Percentiles rank a stretch among this genome's conserved stretches.
phyloP scores from a whole-genome alignment of 1,140 invertebrate species.

The Drosophila baimaii region DNA sequence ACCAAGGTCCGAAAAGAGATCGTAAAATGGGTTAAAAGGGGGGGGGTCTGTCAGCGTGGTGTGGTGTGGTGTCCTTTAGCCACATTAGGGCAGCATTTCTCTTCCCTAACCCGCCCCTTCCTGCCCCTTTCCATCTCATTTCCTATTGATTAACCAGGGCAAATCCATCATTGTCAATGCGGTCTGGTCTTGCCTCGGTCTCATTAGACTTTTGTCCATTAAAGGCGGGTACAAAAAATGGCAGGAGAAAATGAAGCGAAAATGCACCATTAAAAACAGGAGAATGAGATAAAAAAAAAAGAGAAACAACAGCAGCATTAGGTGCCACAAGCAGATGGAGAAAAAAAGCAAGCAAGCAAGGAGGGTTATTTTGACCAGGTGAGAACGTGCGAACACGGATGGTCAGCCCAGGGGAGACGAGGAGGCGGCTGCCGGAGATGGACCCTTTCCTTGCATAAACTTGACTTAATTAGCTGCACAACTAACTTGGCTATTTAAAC shows the following conservation, averaged over 20 bases:
- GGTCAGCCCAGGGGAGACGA: conserved; percentile 1
- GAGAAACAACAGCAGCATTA: conserved; percentile 44
- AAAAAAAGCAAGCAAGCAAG: neutral
- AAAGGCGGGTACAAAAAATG: neutral
- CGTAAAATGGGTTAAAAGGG: neutral
- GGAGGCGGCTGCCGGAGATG: conserved; percentile 5
- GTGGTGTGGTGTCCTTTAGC: neutral
- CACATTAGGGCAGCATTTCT: conserved; percentile 12
- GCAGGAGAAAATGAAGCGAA: conserved; percentile 1
- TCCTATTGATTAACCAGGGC: conserved; percentile 75
- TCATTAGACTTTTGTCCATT: conserved; percentile 40
- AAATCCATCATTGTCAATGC: conserved; percentile 80
- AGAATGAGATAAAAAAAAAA: conserved; percentile 23
- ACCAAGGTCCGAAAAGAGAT: neutral
- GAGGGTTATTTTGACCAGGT: conserved; percentile 29
- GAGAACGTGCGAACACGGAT: conserved; percentile 47
- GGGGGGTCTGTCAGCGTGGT: neutral
- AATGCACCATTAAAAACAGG: conserved; percentile 30
- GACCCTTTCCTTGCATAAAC: conserved; percentile 69
- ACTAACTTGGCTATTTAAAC: conserved; percentile 79
- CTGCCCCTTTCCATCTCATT: conserved; percentile 47
- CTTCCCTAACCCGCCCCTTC: neutral
- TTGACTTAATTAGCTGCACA: conserved; percentile 81
- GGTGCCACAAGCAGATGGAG: conserved; percentile 14
- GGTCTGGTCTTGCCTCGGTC: conserved; percentile 25